Percentiles rank a stretch among this genome's conserved stretches.
Evolutionary conservation across 1,140 invertebrate genomes (phyloP).

Genomic region (Ruditapes philippinarum): DNA sequence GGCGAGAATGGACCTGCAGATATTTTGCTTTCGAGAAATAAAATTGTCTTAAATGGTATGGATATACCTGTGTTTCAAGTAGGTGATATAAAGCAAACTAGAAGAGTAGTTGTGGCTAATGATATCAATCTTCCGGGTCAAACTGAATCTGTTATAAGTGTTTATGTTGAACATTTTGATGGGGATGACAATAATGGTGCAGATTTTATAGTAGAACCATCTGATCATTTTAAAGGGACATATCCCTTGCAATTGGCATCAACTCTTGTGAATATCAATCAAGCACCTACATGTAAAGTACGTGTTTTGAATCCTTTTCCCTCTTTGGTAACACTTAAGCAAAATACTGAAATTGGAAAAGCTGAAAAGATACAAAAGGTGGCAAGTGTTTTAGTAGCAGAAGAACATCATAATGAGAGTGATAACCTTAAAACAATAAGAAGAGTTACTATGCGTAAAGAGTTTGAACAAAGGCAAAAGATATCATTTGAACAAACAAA

Average conservation of each 20-base stretch:
- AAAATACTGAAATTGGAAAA: neutral
- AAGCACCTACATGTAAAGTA: neutral
- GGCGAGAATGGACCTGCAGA: slow-evolving; percentile 3
- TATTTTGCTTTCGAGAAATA: slow-evolving; percentile 12
- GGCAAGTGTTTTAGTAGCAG: neutral
- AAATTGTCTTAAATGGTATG: neutral
- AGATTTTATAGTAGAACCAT: slow-evolving; percentile 8
- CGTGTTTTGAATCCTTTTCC: slow-evolving; percentile 28
- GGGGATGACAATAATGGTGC: slow-evolving; percentile 4
- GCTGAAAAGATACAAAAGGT: neutral
- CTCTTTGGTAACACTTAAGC: neutral
- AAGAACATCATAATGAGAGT: neutral
- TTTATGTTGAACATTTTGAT: slow-evolving; percentile 9
- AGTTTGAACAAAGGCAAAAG: neutral
- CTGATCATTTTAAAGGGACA: neutral
- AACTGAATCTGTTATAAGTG: slow-evolving; percentile 28
- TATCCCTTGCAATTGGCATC: neutral
- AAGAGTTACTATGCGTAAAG: neutral
- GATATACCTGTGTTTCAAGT: slow-evolving; percentile 37
- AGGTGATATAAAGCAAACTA: neutral
- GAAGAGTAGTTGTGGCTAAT: slow-evolving; percentile 16
- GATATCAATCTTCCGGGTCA: slow-evolving; percentile 16
- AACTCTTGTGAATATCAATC: neutral
- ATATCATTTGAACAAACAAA: neutral
- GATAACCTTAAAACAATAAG: neutral